Percentiles rank a stretch among this genome's conserved stretches.
These are phyloP conservation scores for Microtus pennsylvanicus DNA, from an alignment of 2,113 vertebrate species.

Conservation along the genomic window DNA sequence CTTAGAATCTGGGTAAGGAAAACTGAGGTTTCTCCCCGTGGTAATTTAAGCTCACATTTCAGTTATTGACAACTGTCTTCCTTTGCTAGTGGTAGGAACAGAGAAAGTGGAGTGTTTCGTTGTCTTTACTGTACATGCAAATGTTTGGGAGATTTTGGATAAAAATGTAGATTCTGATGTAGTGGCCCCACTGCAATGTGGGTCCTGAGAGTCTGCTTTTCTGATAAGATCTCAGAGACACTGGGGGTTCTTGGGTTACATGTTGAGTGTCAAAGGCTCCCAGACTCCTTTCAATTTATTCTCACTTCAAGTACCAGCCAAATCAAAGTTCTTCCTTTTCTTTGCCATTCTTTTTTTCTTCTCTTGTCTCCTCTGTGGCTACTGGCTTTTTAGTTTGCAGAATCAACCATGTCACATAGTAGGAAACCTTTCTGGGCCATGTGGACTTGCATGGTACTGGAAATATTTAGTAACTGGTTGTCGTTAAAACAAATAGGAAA, in stretches of 20 bases:
- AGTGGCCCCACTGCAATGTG: neutral
- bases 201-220: neutral
- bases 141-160: neutral
- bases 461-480: constrained; percentile 34
- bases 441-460: constrained; percentile 48
- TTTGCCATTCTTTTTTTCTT: neutral
- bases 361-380: neutral
- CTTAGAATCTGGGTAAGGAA: neutral
- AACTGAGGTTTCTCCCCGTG: neutral
- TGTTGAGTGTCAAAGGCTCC: neutral
- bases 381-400: constrained; percentile 31
- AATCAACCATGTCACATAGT: neutral
- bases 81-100: neutral
- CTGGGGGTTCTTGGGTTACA: neutral
- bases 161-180: constrained; percentile 24
- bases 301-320: neutral
- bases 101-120: neutral
- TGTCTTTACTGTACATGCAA: neutral
- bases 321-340: neutral
- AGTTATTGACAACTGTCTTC: neutral
- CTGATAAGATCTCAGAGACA: neutral
- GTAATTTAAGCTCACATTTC: neutral
- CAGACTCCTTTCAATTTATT: neutral
- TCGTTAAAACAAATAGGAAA: constrained; percentile 29
- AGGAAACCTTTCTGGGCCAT: constrained; percentile 36